Evolutionary conservation across 2,113 vertebrate species (phyloP), one percentile per base, ranked within the genome.

Genomic region (Thunnus maccoyii): DNA sequence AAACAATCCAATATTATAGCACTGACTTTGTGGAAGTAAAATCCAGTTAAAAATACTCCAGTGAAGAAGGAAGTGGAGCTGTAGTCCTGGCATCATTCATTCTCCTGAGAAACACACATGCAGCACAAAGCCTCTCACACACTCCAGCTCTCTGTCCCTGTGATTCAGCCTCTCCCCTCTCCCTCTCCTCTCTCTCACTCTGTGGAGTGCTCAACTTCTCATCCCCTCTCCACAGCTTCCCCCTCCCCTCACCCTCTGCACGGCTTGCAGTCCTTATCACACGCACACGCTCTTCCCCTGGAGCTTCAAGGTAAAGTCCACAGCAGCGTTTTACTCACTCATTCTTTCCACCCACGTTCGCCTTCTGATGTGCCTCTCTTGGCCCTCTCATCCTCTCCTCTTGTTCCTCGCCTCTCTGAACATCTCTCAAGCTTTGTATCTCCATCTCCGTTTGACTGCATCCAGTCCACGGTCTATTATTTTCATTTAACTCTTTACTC

Each of bases 301-400:
- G 17, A 83, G 87, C 86, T 88, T 85, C 74, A 85, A 90, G 88
- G 88, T 91, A 85, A 85, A 78, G 80, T 85, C 62, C 51, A 68
- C 47, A 62, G 79, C 58, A 46, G 52, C 36, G 10, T 60, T 74
- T 67, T 55, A 17, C 72, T 75, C 61, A 20, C 27, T 85, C 52
- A 30, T 25, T 72, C 56, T 75, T 48, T 66, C 58, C 70, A 47
- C 80, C 76, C 76, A 77, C 32, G 17, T 74, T 80, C 18, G 2
- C 72, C 15, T 44, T 60, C 47, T 73, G 44, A 56, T 17, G 25
- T 75, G 48, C 15, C 30, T 70, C 56, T 51, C 46, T 50, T 36
- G 12, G 17, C 50, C 58, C 65, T 62, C 60, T 75, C 71, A 55
- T 82, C 60, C 65, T 82, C 62, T 80, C 57, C 55, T 7, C 47